These are phyloP conservation scores for Cyclargus thomasi DNA, from an alignment of 1,140 invertebrate species.

Conservation along the genomic window DNA sequence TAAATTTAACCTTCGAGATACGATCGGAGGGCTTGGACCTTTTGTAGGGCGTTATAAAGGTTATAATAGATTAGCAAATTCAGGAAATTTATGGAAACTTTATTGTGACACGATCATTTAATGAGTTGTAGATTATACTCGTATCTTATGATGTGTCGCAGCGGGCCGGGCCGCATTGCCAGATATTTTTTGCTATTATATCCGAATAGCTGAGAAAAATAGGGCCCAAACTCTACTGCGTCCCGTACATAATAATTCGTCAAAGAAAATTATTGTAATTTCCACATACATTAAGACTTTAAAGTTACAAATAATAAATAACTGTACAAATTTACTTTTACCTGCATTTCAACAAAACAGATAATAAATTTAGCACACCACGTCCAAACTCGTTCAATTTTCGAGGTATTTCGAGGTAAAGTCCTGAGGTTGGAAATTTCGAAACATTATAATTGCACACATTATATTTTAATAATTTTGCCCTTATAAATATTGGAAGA, in stretches of 20 bases:
- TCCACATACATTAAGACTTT: no score
- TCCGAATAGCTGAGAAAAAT: no score
- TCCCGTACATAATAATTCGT: no score
- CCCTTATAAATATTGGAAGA: background rate
- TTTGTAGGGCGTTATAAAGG: background rate
- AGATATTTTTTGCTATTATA: no score
- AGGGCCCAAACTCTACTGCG: no score
- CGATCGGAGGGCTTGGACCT: background rate
- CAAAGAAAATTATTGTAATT: no score
- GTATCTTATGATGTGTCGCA: no score
- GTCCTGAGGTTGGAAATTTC: background rate
- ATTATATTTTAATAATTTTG: background rate
- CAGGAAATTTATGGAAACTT: background rate
- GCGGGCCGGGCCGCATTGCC: no score
- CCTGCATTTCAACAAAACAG: background rate
- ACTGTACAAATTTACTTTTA: no score
- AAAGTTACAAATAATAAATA: no score
- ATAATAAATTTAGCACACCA: background rate
- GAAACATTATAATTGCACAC: background rate
- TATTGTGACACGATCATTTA: background rate
- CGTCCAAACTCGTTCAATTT: background rate
- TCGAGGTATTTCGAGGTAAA: background rate
- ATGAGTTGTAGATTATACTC: background rate
- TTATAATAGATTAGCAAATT: background rate
- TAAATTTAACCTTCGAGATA: background rate